Percentiles rank a stretch among this genome's conserved stretches.
Evolutionary conservation across 2,797 vertebrate genomes (phyloP).

Genomic region (Anas georgica): DNA sequence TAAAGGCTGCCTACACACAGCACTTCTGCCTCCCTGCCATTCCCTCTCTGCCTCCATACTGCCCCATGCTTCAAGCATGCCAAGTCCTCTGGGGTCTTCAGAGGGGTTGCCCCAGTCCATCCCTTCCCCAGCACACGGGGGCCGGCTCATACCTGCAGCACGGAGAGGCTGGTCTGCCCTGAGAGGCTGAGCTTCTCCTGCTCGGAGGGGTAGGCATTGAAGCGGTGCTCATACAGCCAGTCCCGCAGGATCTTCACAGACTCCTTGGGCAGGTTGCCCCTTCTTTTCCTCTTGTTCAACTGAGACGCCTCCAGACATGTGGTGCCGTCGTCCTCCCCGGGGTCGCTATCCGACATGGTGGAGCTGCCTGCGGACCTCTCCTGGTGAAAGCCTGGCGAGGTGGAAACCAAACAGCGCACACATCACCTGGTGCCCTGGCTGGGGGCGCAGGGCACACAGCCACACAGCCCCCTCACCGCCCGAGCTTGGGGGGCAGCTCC

Average conservation of each 20-base stretch:
- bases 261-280: constrained; percentile 95
- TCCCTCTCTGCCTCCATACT: not conserved
- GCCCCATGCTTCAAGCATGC: not conserved
- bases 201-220: constrained; percentile 96
- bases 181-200: constrained; percentile 94
- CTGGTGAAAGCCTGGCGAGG: constrained; percentile 76
- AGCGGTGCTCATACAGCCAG: constrained; percentile 95
- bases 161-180: constrained; percentile 89
- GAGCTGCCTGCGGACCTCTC: constrained; percentile 71
- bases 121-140: fast-evolving
- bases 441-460: no score
- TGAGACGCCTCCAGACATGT: constrained; percentile 83
- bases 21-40: not conserved
- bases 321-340: constrained; percentile 84
- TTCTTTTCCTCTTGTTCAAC: constrained; percentile 88
- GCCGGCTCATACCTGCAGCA: constrained; percentile 86
- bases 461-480: not conserved
- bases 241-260: constrained; percentile 93
- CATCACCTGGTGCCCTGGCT: not conserved
- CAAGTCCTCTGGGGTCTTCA: not conserved
- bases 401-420: not conserved
- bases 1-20: not conserved
- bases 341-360: constrained; percentile 89
- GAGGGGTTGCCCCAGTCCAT: fast-evolving
- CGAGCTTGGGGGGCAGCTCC: no score